Base-by-base conservation (phyloP, 2,888 invertebrate genomes). In the Cotesia congregata region DNA sequence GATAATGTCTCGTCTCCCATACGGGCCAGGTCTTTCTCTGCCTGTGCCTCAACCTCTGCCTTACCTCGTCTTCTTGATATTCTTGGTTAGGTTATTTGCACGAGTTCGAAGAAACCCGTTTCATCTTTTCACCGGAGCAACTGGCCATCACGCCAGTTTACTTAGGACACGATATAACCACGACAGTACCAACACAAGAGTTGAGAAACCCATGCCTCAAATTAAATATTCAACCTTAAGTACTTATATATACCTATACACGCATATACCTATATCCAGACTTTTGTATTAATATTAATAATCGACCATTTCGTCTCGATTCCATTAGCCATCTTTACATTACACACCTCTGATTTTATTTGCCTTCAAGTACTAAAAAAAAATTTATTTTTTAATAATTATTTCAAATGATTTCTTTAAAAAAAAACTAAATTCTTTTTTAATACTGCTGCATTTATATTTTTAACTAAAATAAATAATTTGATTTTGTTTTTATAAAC, bases 51-150 rank as follows among this genome's bases (percentile, higher is more conserved):
- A 12, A 30, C 30, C 50, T 50, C 50, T 50, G 7, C 9, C 9
- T 50, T 50, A 2, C 9, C 9, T 50, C 50, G 50, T 50, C 12
- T 7, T 50, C 50, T 50, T 50, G 50, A 50, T 79, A 78, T 81
- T 82, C 80, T 82, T 88, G 87, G 88, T 88, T 88, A 87, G 81
- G 79, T 82, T 88, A 87, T 88, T 88, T 88, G 88, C 88, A 87
- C 86, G 87, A 87, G 85, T 87, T 87, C 86, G 85, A 88, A 85
- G 86, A 87, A 88, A 88, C 88, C 86, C 87, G 86, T 87, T 87
- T 85, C 83, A 80, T 82, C 80, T 82, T 81, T 80, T 83, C 82
- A 72, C 81, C 76, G 75, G 72, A 73, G 77, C 77, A 82, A 79
- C 79, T 76, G 79, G 79, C 77, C 79, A 75, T 76, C 78, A 72